Evolutionary conservation across 1,140 invertebrate species (phyloP).

Genomic region (Solenopsis fugax): DNA sequence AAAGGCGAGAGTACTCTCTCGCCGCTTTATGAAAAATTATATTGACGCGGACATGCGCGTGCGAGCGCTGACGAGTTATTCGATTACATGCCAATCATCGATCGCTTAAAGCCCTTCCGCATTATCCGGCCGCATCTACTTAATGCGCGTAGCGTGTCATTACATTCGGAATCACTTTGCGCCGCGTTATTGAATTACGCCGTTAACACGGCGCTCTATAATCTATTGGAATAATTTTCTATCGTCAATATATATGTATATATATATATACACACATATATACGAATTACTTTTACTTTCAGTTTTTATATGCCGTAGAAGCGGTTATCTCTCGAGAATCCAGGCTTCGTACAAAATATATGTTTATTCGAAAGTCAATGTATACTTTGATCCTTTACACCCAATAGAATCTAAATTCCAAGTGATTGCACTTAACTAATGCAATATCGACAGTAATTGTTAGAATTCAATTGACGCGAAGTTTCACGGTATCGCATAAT

Average conservation of each 20-base stretch:
- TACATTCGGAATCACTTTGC: slow-evolving; percentile 74
- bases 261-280: not conserved
- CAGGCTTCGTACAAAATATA: not conserved
- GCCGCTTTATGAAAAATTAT: slow-evolving; percentile 60
- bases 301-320: not conserved
- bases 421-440: slow-evolving; percentile 22
- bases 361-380: not conserved
- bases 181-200: slow-evolving; percentile 68
- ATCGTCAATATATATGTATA: slow-evolving; percentile 44
- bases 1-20: slow-evolving; percentile 7
- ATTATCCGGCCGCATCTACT: slow-evolving; percentile 64
- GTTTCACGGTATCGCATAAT: not conserved
- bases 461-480: not conserved
- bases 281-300: slow-evolving; percentile 4
- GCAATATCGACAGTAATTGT: slow-evolving; percentile 15
- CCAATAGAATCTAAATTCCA: not conserved
- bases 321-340: not conserved
- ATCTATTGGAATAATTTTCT: slow-evolving; percentile 74
- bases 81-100: slow-evolving; percentile 68
- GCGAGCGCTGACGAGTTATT: slow-evolving; percentile 46
- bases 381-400: not conserved
- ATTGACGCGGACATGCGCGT: slow-evolving; percentile 41
- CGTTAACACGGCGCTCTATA: slow-evolving; percentile 61
- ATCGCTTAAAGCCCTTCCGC: slow-evolving; percentile 70
- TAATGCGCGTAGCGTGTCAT: slow-evolving; percentile 72